A percentile compares a stretch with the other conserved stretches of the same genome.
Conservation (phyloP, 2,113 vertebrate genomes). For the Pogona vitticeps region DNA sequence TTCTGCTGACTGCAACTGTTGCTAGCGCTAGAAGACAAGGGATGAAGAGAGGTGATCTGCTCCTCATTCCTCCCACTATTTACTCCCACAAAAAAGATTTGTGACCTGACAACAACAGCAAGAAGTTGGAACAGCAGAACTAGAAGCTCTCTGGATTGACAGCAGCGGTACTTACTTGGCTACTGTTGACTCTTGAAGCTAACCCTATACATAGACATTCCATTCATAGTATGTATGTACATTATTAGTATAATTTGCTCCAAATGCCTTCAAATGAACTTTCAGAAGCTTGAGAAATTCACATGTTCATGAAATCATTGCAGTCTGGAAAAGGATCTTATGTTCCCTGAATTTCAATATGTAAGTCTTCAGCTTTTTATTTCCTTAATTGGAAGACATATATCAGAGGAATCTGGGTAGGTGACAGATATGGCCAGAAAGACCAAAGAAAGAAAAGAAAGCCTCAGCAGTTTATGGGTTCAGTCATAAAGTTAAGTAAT, state of each 20-base stretch:
- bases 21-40: background rate
- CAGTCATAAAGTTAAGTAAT: background rate
- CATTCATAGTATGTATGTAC: background rate
- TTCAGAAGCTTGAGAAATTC: background rate
- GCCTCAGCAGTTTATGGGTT: constrained; percentile 21
- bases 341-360: background rate
- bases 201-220: background rate
- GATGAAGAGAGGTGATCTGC: background rate
- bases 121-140: background rate
- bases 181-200: background rate
- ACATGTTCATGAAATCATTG: background rate
- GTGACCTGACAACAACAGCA: background rate
- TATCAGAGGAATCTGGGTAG: constrained; percentile 17
- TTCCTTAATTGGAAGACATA: constrained; percentile 41
- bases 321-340: background rate
- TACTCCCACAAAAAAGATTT: background rate
- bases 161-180: background rate
- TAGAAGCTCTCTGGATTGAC: background rate
- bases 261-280: background rate
- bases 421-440: constrained; percentile 36
- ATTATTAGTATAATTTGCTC: background rate
- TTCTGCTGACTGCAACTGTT: background rate
- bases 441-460: constrained; percentile 38
- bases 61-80: background rate
- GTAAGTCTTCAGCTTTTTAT: background rate